Base-by-base conservation (phyloP, 2,797 vertebrate species). In the Dipus sagitta region DNA sequence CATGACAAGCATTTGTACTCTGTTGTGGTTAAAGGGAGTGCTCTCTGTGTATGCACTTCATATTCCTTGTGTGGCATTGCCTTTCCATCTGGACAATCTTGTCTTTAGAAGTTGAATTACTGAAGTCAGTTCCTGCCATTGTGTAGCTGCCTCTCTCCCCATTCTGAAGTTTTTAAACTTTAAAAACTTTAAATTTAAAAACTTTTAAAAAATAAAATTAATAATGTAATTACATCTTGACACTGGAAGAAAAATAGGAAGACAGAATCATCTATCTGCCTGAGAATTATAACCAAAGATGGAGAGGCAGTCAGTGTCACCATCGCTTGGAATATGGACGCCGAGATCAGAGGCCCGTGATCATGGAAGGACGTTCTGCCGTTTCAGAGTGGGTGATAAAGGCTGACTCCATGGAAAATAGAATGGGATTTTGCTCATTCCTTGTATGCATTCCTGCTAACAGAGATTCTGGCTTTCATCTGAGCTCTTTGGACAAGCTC, bases 391-490 rank as follows among this genome's bases (percentile, higher is more conserved):
- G 62, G 54, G 60, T 38, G 54, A 58, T 58, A 58, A 58, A 14
- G 54, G 54, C 94, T 32, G 79, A 54, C 62, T 90, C 32, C 83
- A 79, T 18, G 68, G 32, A 74, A 81, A 79, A 54, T n/a, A 72
- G 10, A 64, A 28, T 6, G 65, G 26, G 28, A 1, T 32, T 95
- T 91, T 91, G 54, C 82, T 93, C 42, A 87, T n/a, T 88, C 91
- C 70, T 85, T 72, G 52, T 3, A 84, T 15, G 32, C 75, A 84
- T 87, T 64, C 67, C 78, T 81, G 17, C 65, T 74, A 62, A 78
- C 83, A 42, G 74, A 84, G 92, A 78, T 67, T 93, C 91, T 84
- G 42, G 47, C 21, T 94, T 54, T 93, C 79, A 87, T 20, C 47
- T 90, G 60, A 82, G 75, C 11, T 20, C 77, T 81, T 67, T 74